phyloP scores from a whole-genome alignment of 2,797 vertebrate species.

The Scleropages formosus region DNA sequence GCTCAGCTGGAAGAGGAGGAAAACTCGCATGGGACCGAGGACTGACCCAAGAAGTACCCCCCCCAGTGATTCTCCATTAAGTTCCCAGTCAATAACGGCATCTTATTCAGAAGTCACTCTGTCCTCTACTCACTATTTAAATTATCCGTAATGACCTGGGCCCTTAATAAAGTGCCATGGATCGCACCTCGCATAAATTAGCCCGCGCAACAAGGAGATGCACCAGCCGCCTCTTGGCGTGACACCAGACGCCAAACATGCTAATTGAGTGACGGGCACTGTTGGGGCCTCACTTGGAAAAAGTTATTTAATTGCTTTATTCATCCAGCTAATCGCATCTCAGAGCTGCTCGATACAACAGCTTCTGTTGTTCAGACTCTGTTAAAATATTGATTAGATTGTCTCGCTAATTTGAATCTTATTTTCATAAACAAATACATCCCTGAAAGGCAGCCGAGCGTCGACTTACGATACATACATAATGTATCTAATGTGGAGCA shows the following conservation, averaged over 20 bases:
- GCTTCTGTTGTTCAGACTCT: neutral
- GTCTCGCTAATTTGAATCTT: neutral
- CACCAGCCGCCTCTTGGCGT: neutral
- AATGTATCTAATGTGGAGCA: neutral
- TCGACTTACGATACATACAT: neutral
- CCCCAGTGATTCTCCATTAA: neutral
- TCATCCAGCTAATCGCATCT: neutral
- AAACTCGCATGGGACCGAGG: neutral
- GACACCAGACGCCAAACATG: neutral
- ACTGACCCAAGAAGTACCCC: neutral
- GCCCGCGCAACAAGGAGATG: neutral
- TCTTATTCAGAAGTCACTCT: slow-evolving; percentile 18
- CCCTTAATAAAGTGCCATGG: neutral
- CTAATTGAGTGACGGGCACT: neutral
- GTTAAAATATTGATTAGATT: neutral
- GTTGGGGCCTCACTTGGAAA: neutral
- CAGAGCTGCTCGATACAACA: neutral
- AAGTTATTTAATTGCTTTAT: neutral
- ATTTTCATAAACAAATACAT: neutral
- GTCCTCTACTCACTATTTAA: neutral
- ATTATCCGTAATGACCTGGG: neutral
- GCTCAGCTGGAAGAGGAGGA: neutral
- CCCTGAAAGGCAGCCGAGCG: neutral
- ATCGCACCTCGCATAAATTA: slow-evolving; percentile 16
- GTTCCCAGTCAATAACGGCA: slow-evolving; percentile 16